Conservation (phyloP, 37 sponge, comb jelly and placozoan genomes). For the Dysidea cf. avara region DNA sequence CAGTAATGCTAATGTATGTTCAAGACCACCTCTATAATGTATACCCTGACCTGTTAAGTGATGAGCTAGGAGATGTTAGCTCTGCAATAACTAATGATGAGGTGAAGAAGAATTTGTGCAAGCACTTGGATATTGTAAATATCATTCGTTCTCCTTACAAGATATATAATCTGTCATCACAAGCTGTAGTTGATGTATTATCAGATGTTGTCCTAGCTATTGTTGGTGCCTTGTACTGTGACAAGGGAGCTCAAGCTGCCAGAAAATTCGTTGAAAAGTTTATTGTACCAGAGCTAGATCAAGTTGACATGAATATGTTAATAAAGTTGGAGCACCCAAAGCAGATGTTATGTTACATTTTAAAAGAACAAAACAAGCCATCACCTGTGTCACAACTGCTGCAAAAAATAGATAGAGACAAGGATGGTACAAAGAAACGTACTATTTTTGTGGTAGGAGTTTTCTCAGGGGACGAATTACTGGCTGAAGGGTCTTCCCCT, state of each 20-base stretch:
- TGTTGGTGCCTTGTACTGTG: slow-evolving; percentile 63
- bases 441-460: slow-evolving; percentile 84
- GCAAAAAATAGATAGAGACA: slow-evolving; percentile 69
- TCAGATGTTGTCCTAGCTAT: slow-evolving; percentile 50
- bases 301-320: slow-evolving; percentile 60
- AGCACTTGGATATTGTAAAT: slow-evolving; percentile 71
- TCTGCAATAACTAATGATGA: slow-evolving; percentile 28
- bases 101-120: slow-evolving; percentile 32
- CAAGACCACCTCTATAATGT: slow-evolving; percentile 60
- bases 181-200: slow-evolving; percentile 16
- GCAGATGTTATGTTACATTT: slow-evolving; percentile 45
- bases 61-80: slow-evolving; percentile 29
- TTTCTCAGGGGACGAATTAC: slow-evolving; percentile 54
- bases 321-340: slow-evolving; percentile 80
- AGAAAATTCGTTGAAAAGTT: slow-evolving; percentile 67
- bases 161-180: neutral
- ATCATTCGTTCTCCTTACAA: slow-evolving; percentile 23
- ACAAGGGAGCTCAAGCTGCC: slow-evolving; percentile 62
- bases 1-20: slow-evolving; percentile 52
- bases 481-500: slow-evolving; percentile 77
- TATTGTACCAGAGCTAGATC: slow-evolving; percentile 53
- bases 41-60: slow-evolving; percentile 64
- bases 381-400: slow-evolving; percentile 57
- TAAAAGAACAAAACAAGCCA: slow-evolving; percentile 28
- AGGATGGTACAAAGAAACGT: slow-evolving; percentile 54